These are phyloP conservation scores for Zaprionus capensis DNA, from an alignment of 1,140 invertebrate genomes.

Conservation along the genomic window DNA sequence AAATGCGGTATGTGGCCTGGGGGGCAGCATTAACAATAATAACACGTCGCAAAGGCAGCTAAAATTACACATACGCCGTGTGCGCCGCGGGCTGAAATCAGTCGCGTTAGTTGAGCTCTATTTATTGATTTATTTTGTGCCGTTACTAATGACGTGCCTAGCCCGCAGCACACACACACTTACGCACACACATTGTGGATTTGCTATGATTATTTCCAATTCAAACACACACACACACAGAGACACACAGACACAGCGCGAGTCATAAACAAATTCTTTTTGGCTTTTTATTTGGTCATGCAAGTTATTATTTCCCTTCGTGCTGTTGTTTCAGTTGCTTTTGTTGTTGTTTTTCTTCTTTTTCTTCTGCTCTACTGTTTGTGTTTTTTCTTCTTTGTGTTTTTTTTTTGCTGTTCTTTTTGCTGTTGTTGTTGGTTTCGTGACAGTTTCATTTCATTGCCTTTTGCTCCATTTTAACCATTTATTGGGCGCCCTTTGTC, in stretches of 20 bases:
- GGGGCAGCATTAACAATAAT: slow-evolving; percentile 36
- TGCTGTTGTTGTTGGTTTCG: slow-evolving; percentile 55
- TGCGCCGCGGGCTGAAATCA: slow-evolving; percentile 38
- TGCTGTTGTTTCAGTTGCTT: not conserved
- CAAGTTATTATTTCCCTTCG: slow-evolving; percentile 57
- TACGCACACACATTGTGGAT: slow-evolving; percentile 29
- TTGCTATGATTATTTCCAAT: slow-evolving; percentile 66
- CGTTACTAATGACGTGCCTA: slow-evolving; percentile 75
- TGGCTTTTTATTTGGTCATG: slow-evolving; percentile 62
- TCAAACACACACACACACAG: slow-evolving; percentile 13
- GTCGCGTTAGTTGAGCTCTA: slow-evolving; percentile 57
- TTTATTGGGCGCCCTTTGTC: slow-evolving; percentile 74
- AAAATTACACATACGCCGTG: slow-evolving; percentile 61
- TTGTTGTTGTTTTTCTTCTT: slow-evolving; percentile 13
- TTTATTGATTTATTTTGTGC: slow-evolving; percentile 80
- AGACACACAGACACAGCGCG: slow-evolving; percentile 2
- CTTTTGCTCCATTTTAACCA: slow-evolving; percentile 79
- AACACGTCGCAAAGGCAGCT: slow-evolving; percentile 42
- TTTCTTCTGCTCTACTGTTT: slow-evolving; percentile 23
- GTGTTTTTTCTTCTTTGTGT: slow-evolving; percentile 23
- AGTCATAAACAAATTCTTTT: slow-evolving; percentile 74
- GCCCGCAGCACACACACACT: slow-evolving; percentile 41
- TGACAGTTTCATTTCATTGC: slow-evolving; percentile 80
- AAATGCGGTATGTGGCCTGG: slow-evolving; percentile 15
- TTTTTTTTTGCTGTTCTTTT: slow-evolving; percentile 24